A percentile compares a stretch with the other conserved stretches of the same genome.
These are phyloP conservation scores for Drusus annulatus DNA, from an alignment of 1,140 invertebrate genomes.

Conservation along the genomic window DNA sequence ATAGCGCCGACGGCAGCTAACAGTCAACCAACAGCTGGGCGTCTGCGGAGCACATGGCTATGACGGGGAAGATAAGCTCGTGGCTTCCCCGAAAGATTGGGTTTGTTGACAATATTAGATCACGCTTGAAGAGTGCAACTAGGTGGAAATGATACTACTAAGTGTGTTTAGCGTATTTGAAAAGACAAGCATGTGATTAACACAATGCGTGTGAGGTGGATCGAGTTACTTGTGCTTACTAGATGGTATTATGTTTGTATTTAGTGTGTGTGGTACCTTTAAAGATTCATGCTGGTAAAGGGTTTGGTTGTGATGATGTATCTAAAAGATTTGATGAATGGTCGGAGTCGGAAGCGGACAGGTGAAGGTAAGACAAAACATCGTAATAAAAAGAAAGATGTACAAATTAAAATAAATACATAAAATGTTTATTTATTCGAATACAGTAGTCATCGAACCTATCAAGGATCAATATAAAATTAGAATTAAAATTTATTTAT, in stretches of 20 bases:
- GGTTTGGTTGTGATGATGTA: background rate
- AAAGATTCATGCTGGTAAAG: background rate
- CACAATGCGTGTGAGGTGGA: background rate
- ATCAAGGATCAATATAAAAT: constrained; percentile 59
- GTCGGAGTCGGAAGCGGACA: background rate
- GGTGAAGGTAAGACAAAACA: constrained; percentile 37
- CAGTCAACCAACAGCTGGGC: constrained; percentile 25
- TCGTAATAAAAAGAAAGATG: constrained; percentile 43
- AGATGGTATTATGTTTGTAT: no score
- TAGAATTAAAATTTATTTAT: constrained; percentile 59
- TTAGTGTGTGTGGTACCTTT: background rate
- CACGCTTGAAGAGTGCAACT: background rate
- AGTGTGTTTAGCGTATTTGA: background rate
- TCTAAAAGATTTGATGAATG: background rate
- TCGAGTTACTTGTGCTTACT: constrained; percentile 1
- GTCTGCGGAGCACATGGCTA: constrained; percentile 5
- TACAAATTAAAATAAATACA: constrained; percentile 60
- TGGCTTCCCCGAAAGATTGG: background rate
- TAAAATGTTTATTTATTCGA: constrained; percentile 59
- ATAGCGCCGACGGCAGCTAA: constrained; percentile 11
- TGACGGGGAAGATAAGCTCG: background rate
- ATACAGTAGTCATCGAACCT: constrained; percentile 57
- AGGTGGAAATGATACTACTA: background rate
- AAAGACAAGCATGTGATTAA: constrained; percentile 3
- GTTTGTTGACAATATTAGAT: constrained; percentile 34